Conservation (phyloP, 2,113 vertebrate species). For the Hemichromis elongatus region DNA sequence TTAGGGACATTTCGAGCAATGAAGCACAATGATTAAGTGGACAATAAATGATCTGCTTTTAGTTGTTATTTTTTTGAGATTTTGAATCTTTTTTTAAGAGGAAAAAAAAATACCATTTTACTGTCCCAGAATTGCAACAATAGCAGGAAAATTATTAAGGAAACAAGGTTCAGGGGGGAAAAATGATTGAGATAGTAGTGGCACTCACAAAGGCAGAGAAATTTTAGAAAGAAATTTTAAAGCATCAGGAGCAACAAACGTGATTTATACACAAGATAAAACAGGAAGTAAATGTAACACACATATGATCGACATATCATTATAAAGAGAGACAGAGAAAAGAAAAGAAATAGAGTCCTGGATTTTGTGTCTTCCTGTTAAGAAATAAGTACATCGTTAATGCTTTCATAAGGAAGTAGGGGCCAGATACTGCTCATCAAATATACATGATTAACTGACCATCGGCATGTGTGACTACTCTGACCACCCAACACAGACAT, state of each 20-base stretch:
- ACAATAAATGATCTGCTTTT: too few relatives aligned
- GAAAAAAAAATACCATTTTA: neutral
- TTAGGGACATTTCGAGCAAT: neutral
- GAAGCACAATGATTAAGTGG: neutral
- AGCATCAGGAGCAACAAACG: neutral
- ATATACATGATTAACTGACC: neutral
- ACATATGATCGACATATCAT: neutral
- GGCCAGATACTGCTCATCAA: neutral
- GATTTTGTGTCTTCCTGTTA: neutral
- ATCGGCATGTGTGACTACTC: neutral
- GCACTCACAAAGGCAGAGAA: neutral
- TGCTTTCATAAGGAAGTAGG: neutral
- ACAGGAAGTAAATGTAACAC: neutral
- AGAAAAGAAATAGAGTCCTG: neutral
- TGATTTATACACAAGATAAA: neutral
- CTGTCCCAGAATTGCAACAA: neutral
- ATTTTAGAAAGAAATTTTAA: too few relatives aligned
- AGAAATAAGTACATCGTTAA: fast-evolving
- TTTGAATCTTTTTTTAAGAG: neutral
- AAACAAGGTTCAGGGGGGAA: neutral
- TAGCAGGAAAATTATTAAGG: neutral
- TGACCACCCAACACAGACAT: neutral
- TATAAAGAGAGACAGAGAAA: neutral
- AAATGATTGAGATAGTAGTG: neutral
- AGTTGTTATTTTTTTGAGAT: neutral